Evolutionary conservation across 1,140 invertebrate species (phyloP).

Genomic region (Akabosia matsudoensis): DNA sequence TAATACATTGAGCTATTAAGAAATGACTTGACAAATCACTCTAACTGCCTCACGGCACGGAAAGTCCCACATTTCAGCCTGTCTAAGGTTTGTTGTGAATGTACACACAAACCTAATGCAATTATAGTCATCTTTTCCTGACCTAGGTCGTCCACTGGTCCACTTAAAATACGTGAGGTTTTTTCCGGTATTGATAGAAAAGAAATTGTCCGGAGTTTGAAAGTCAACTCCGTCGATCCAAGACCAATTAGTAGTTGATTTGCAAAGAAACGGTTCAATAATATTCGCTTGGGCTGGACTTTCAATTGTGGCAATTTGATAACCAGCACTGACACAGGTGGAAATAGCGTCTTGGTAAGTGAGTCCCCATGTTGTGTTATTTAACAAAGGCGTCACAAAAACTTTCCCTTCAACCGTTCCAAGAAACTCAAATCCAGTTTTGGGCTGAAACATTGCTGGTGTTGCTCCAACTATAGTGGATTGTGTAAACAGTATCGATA

Average conservation of each 20-base stretch:
- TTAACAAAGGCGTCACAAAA: neutral
- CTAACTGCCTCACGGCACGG: neutral
- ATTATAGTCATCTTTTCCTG: neutral
- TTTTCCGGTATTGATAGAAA: neutral
- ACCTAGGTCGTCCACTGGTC: neutral
- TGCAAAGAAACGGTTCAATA: neutral
- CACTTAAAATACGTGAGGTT: constrained; percentile 8
- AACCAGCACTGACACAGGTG: neutral
- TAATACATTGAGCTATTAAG: neutral
- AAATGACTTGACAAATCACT: neutral
- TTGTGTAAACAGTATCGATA: neutral
- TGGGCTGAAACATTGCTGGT: neutral
- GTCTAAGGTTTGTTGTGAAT: neutral
- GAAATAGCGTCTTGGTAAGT: constrained; percentile 13
- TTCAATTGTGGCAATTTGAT: neutral
- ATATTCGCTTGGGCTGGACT: neutral
- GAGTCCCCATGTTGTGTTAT: neutral
- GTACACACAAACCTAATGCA: neutral
- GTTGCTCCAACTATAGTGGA: neutral
- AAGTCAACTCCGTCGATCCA: constrained; percentile 15
- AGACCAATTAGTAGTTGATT: neutral
- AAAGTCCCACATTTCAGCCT: neutral
- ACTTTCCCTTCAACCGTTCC: constrained; percentile 6
- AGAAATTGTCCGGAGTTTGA: neutral
- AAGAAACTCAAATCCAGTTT: neutral